Evolutionary conservation across 2,797 vertebrate species (phyloP).

Genomic region (Leptodactylus fallax): DNA sequence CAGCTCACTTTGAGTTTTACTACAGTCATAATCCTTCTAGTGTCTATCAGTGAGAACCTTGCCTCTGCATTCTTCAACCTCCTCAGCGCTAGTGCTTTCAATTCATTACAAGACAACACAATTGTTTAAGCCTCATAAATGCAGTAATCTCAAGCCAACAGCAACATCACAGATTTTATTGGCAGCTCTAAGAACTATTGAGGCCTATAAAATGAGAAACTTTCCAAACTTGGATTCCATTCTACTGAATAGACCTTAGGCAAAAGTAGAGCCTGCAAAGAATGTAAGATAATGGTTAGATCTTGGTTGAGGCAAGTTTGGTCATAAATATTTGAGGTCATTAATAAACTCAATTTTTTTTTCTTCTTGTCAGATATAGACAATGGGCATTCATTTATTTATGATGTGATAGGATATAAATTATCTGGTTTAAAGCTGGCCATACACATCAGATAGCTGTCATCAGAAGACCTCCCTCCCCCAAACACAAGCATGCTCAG

Average conservation of each 20-base stretch:
- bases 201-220: neutral
- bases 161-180: neutral
- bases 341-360: neutral
- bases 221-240: neutral
- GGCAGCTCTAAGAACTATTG: constrained; percentile 5
- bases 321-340: neutral
- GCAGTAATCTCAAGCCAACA: constrained; percentile 1
- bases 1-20: neutral
- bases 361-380: neutral
- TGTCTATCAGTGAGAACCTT: neutral
- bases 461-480: too few relatives aligned
- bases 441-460: too few relatives aligned
- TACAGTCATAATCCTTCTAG: neutral
- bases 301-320: neutral
- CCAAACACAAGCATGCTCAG: too few relatives aligned
- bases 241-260: neutral
- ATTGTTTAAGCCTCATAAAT: constrained; percentile 3
- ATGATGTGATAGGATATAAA: too few relatives aligned
- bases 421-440: too few relatives aligned
- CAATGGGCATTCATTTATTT: neutral
- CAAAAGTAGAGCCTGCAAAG: neutral
- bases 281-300: neutral
- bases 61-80: neutral
- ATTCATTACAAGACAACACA: neutral
- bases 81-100: neutral